These are phyloP conservation scores for Nasonia vitripennis DNA, from an alignment of 1,140 invertebrate genomes.

Conservation along the genomic window DNA sequence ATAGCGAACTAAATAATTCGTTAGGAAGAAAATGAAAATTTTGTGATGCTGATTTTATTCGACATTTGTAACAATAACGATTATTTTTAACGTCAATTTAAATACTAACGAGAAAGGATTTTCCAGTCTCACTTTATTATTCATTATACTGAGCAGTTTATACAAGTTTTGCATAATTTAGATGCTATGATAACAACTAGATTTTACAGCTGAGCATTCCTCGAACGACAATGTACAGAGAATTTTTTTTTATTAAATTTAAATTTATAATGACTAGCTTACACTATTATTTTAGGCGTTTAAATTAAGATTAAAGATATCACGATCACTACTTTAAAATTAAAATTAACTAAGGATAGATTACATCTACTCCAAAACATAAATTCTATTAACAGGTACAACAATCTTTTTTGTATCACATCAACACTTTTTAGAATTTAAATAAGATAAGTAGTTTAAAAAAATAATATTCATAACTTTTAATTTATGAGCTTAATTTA, in stretches of 20 bases:
- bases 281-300: background rate
- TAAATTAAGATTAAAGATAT: background rate
- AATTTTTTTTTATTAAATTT: background rate
- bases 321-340: background rate
- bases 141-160: background rate
- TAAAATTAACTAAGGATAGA: background rate
- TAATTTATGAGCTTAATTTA: background rate
- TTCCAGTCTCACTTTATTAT: background rate
- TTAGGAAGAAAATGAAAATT: too few species aligned
- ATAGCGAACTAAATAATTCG: too few species aligned
- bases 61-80: background rate
- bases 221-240: too few species aligned
- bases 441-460: too few species aligned
- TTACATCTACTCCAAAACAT: too few species aligned
- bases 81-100: background rate
- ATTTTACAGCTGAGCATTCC: background rate
- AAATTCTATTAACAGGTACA: too few species aligned
- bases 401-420: too few species aligned
- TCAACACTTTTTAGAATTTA: too few species aligned
- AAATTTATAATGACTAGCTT: background rate
- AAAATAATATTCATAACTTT: background rate
- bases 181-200: background rate
- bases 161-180: background rate
- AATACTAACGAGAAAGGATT: background rate
- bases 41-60: too few species aligned